Base-by-base conservation (phyloP, 2,113 vertebrate genomes). In the Passer domesticus region DNA sequence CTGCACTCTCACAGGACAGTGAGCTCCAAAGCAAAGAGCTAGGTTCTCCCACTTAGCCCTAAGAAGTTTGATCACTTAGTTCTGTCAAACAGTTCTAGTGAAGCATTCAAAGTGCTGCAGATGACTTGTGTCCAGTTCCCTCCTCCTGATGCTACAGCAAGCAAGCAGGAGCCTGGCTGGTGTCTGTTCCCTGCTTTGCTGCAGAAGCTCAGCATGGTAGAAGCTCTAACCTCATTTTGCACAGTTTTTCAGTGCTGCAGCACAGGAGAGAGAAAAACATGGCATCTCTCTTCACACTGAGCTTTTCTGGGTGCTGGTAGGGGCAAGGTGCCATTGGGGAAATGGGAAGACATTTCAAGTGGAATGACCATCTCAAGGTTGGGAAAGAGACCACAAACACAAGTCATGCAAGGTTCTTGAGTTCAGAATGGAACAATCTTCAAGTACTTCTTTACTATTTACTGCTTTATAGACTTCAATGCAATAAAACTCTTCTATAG, bases 201-300 rank as follows among this genome's bases (percentile, higher is more conserved):
- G 8, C 9, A 73, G 74, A 69, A 17, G 35, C 49, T 68, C 30
- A 60, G 37, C n/a, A 41, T 1, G 2, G 43, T 24, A 76, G 58
- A 50, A 87, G 37, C 24, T 52, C 44, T 60, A 22, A 77, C 8
- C 17, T 78, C 11, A 56, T 82, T 87, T 70, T 78, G 31, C 56
- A 90, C 27, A 50, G 27, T 15, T 70, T 83, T 78, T 74, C 31
- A 63, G 58, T 17, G 30, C 72, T 79, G 11, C 35, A 73, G 44
- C 33, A 25, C 2, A 0, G 7, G 22, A 76, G 27, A 31, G 11
- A 27, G 33, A 22, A 84, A 56, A 39, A 35, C 0, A 0, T 14
- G 21, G 7, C 23, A 37, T 35, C 7, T 64, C 31, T 80, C 35
- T 62, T 78, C 31, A 58, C 18, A 23, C 13, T 24, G 46, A 46